These are phyloP conservation scores for Ginglymostoma cirratum DNA, from an alignment of 2,113 vertebrate genomes.

Conservation along the genomic window DNA sequence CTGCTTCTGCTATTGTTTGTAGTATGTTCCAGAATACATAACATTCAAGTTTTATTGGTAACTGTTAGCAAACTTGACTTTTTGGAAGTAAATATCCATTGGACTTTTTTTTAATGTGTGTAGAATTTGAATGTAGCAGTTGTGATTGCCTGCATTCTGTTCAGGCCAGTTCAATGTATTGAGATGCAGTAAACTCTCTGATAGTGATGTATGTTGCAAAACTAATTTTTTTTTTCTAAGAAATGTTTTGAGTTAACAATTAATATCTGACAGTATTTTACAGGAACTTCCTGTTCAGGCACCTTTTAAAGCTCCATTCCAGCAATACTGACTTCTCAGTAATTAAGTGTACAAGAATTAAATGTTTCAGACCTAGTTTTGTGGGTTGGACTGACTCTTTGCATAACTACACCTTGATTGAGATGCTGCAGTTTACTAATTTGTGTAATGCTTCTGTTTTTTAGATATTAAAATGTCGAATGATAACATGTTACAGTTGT, in stretches of 20 bases:
- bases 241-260: neutral
- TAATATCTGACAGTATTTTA: neutral
- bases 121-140: neutral
- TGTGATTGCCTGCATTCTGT: neutral
- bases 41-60: neutral
- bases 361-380: neutral
- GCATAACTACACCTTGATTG: neutral
- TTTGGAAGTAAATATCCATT: neutral
- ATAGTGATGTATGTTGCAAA: neutral
- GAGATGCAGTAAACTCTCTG: neutral
- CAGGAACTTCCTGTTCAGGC: neutral
- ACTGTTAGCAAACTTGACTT: no score
- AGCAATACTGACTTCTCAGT: neutral
- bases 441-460: neutral
- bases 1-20: neutral
- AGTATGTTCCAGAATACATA: neutral
- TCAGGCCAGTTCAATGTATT: neutral
- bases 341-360: neutral
- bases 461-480: neutral
- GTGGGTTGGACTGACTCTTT: neutral
- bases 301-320: neutral
- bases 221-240: neutral
- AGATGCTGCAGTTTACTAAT: neutral
- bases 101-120: neutral
- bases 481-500: neutral